Evolutionary conservation across 1,140 invertebrate genomes (phyloP), one percentile per base, ranked within the genome.

Genomic region (Heliconius congener): DNA sequence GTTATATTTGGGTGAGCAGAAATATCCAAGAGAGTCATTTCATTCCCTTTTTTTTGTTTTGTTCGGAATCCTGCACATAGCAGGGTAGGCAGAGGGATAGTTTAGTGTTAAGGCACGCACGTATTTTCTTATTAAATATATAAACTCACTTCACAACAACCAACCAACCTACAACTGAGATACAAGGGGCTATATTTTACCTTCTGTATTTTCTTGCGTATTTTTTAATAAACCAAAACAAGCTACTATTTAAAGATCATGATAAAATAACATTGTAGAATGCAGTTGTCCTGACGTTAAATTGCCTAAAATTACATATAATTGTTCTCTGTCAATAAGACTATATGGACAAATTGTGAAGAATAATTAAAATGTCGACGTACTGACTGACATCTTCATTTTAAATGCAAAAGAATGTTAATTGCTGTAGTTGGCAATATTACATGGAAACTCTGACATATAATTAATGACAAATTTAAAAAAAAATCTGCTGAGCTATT

Each of bases 351-450:
- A 78, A 37, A 39, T 18, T 46, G 23, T 37, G 57, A 42, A 50
- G 57, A 73, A 71, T 74, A 66, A 78, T 78, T 78, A 70, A 8
- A 52, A n/a, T 50, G 72, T 78, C 72, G 46, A 78, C 8, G 66
- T 78, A 37, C 37, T 73, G 52, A 37, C 37, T 73, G 52, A 23
- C 34, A 27, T 66, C 60, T 66, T 27, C 39, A 8, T 55, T 39
- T 73, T 78, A 78, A 78, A 78, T 50, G 16, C 19, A 73, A 27
- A 30, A 76, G 37, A 46, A 76, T 30, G n/a, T 19, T 30, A 70
- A 76, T 76, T 50, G n/a, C n/a, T 8, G 11, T 8, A 66, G 11
- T 66, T 30, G 23, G 19, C 60, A 27, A 66, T 66, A 66, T 3
- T 66, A 13, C 13, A 3, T 66, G 55, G 55, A 57, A n/a, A 57